A percentile compares a stretch with the other conserved stretches of the same genome.
These are phyloP conservation scores for Pao palembangensis DNA, from an alignment of 2,113 vertebrate genomes.

Conservation along the genomic window DNA sequence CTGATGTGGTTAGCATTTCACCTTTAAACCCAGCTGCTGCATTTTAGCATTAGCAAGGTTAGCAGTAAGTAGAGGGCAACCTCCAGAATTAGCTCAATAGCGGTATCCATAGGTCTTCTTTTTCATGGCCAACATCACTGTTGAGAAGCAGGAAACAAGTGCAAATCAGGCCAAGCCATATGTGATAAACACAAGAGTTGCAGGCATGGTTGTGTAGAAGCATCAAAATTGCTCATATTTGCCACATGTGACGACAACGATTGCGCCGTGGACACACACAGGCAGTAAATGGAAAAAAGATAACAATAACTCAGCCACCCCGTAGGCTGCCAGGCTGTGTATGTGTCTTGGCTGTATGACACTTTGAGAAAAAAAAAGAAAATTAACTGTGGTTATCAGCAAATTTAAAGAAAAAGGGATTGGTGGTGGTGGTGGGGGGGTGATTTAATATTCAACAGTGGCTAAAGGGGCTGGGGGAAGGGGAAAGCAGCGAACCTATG, in stretches of 20 bases:
- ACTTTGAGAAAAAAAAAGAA: constrained; percentile 26
- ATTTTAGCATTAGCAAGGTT: no score
- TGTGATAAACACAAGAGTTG: neutral
- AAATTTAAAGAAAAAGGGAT: constrained; percentile 63
- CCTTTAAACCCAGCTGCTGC: no score
- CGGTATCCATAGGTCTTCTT: no score
- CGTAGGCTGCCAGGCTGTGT: constrained; percentile 47
- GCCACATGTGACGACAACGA: constrained; percentile 46
- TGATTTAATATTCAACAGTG: constrained; percentile 71
- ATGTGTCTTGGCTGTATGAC: constrained; percentile 43
- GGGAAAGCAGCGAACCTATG: constrained; percentile 34
- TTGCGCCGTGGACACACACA: constrained; percentile 52
- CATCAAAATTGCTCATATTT: constrained; percentile 11
- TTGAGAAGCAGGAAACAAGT: no score
- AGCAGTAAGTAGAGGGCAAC: no score
- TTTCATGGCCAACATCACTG: no score
- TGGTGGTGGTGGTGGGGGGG: constrained; percentile 20
- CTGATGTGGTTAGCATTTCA: constrained; percentile 39
- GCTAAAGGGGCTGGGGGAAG: constrained; percentile 51
- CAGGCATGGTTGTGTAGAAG: constrained; percentile 4
- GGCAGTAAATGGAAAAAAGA: constrained; percentile 56
- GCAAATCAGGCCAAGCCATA: no score
- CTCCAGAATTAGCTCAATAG: no score
- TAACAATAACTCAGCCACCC: constrained; percentile 52
- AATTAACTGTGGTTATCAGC: constrained; percentile 67